Conservation (phyloP, 2,888 invertebrate genomes). For the Polydrusus cervinus region DNA sequence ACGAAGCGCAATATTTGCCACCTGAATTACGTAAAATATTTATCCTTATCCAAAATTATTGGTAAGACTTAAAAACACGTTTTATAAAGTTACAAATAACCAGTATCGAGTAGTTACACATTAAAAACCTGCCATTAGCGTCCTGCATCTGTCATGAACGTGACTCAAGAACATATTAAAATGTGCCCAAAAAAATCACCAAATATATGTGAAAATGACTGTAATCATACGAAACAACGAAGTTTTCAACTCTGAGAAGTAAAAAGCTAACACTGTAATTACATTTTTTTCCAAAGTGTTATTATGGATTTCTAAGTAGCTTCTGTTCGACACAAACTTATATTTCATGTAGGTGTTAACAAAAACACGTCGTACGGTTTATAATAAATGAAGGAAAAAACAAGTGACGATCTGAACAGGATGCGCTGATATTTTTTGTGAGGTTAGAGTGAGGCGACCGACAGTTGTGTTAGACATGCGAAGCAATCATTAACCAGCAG, state of each 20-base stretch:
- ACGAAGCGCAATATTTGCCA: neutral
- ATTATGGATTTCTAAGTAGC: constrained; percentile 50
- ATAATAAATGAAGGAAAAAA: constrained; percentile 50
- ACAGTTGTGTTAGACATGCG: constrained; percentile 63
- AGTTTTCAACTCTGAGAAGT: constrained; percentile 41
- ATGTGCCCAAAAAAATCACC: constrained; percentile 4
- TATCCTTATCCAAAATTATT: neutral
- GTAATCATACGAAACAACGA: constrained; percentile 49
- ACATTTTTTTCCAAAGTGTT: constrained; percentile 40
- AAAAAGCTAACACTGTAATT: constrained; percentile 42
- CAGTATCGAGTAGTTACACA: neutral
- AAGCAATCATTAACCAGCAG: constrained; percentile 64
- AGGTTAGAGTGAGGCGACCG: constrained; percentile 45
- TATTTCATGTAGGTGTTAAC: constrained; percentile 51
- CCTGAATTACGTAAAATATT: neutral
- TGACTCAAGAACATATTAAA: constrained; percentile 20
- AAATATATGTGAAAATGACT: constrained; percentile 53
- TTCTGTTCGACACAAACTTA: constrained; percentile 38
- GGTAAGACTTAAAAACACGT: neutral
- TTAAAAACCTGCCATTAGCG: neutral
- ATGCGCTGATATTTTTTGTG: constrained; percentile 45
- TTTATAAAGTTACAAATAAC: neutral
- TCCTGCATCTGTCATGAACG: constrained; percentile 13
- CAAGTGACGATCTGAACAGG: constrained; percentile 42
- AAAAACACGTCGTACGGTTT: constrained; percentile 51